These are phyloP conservation scores for Clarias pachynema DNA, from an alignment of 2,797 vertebrate genomes.

Conservation along the genomic window DNA sequence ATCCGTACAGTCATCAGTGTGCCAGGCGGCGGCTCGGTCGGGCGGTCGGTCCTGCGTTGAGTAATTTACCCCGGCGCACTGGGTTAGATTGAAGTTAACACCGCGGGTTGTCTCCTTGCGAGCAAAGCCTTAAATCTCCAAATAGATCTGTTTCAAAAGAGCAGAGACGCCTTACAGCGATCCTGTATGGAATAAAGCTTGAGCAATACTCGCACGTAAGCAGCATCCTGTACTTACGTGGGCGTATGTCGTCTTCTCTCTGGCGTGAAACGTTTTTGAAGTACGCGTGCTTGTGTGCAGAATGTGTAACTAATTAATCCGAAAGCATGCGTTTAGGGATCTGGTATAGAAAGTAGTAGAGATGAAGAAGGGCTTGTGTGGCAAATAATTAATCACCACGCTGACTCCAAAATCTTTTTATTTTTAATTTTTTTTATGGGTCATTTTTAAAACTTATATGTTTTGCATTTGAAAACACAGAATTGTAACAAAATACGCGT, in stretches of 20 bases:
- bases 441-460: too few species aligned
- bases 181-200: neutral
- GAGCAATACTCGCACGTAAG: neutral
- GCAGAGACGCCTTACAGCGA: neutral
- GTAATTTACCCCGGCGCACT: neutral
- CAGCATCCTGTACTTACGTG: neutral
- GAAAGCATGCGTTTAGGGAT: neutral
- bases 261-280: neutral
- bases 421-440: too few species aligned
- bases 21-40: neutral
- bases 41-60: neutral
- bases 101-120: slow-evolving; percentile 22
- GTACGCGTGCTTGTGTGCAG: too few species aligned
- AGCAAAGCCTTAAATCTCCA: slow-evolving; percentile 19
- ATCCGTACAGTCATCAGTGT: neutral
- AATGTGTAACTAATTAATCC: neutral
- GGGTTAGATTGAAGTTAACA: slow-evolving; percentile 10
- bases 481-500: too few species aligned
- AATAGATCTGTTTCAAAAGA: slow-evolving; percentile 24
- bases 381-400: too few species aligned
- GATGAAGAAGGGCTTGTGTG: too few species aligned
- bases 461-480: too few species aligned
- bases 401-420: too few species aligned
- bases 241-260: neutral
- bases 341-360: neutral